Evolutionary conservation across 2,797 vertebrate species (phyloP).

Genomic region (Chelmon rostratus): DNA sequence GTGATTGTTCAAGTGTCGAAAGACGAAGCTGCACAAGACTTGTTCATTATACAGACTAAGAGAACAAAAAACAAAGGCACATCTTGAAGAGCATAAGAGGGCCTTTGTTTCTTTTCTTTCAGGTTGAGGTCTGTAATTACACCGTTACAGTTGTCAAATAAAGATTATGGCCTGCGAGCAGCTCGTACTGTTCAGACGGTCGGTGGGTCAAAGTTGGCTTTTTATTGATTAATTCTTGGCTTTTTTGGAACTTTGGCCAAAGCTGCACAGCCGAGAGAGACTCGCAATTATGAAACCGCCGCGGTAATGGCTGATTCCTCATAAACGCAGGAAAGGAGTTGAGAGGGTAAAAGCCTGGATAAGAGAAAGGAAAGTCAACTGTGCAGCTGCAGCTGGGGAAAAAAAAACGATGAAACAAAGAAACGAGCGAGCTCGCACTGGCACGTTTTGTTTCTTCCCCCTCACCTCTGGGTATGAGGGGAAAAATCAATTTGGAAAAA

Average conservation of each 20-base stretch:
- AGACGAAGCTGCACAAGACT: conserved; percentile 8
- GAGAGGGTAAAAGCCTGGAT: conserved; percentile 14
- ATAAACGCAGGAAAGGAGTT: conserved; percentile 20
- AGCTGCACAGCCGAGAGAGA: neutral
- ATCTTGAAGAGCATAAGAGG: conserved; percentile 20
- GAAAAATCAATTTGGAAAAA: conserved; percentile 43
- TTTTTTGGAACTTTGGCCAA: conserved; percentile 41
- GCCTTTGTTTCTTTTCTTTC: conserved; percentile 36
- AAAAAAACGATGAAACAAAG: conserved; percentile 43
- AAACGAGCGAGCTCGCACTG: conserved; percentile 17
- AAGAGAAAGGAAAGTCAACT: neutral
- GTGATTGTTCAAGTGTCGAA: neutral
- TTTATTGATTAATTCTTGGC: conserved; percentile 41
- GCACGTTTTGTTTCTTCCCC: conserved; percentile 36
- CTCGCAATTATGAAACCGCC: neutral
- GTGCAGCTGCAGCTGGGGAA: neutral
- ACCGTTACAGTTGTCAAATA: conserved; percentile 17
- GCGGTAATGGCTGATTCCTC: conserved; percentile 34
- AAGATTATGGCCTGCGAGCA: conserved; percentile 15
- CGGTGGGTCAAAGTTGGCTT: conserved; percentile 37
- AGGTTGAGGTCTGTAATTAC: conserved; percentile 40
- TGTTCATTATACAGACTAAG: conserved; percentile 29
- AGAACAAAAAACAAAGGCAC: conserved; percentile 40
- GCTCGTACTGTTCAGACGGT: conserved; percentile 38
- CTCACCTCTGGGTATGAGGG: conserved; percentile 31